phyloP scores from a whole-genome alignment of 2,113 vertebrate genomes.

The Arenaria interpres region DNA sequence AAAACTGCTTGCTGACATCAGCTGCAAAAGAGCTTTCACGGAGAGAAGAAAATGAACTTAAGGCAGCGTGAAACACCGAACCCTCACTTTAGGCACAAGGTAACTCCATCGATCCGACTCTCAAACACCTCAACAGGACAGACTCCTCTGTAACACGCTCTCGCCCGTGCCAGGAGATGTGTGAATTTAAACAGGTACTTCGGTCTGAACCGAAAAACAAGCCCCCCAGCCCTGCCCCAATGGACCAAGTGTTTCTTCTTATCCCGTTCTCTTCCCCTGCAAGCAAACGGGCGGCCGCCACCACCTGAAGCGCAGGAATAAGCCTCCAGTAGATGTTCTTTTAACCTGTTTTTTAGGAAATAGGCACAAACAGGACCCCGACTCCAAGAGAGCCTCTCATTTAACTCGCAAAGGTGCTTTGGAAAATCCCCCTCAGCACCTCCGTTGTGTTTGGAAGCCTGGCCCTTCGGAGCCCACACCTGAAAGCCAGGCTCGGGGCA shows the following conservation, averaged over 20 bases:
- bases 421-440: neutral
- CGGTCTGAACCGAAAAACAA: neutral
- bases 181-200: neutral
- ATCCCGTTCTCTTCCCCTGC: neutral
- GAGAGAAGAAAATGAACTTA: neutral
- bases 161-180: neutral
- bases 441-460: fast-evolving
- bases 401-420: neutral
- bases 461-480: neutral
- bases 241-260: neutral
- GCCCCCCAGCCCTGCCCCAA: neutral
- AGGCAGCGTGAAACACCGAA: neutral
- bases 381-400: neutral
- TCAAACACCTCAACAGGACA: neutral
- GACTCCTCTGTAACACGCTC: neutral
- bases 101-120: neutral
- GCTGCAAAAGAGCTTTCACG: neutral
- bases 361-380: neutral
- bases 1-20: neutral
- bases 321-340: neutral
- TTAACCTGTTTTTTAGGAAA: neutral
- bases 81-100: neutral
- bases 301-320: fast-evolving
- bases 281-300: neutral
- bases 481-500: neutral